Conservation (phyloP, 2,797 vertebrate genomes). For the Danio tinwini region DNA sequence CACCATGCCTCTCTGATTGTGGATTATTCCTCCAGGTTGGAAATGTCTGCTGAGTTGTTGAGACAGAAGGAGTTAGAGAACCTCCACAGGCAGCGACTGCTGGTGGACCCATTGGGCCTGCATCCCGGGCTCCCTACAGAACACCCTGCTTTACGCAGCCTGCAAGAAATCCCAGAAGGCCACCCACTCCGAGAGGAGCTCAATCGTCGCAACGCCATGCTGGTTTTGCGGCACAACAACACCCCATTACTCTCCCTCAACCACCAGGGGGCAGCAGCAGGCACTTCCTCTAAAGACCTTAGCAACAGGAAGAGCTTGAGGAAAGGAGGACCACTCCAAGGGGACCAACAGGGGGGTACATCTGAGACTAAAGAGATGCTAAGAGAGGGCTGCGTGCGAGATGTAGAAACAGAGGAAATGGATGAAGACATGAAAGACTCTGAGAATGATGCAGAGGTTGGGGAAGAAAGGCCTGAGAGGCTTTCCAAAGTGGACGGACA, state of each 20-base stretch:
- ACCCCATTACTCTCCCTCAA: constrained; percentile 86
- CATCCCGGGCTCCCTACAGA: constrained; percentile 83
- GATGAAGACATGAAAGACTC: constrained; percentile 90
- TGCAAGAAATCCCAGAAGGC: constrained; percentile 88
- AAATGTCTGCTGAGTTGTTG: constrained; percentile 94
- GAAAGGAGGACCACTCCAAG: constrained; percentile 63
- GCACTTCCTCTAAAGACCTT: constrained; percentile 74
- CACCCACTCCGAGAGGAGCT: constrained; percentile 89
- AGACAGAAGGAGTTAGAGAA: constrained; percentile 94
- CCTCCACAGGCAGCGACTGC: constrained; percentile 82
- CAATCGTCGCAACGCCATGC: constrained; percentile 87
- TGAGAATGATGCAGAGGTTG: constrained; percentile 81
- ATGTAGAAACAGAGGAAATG: constrained; percentile 66
- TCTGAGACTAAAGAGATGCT: constrained; percentile 72
- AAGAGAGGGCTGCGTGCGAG: constrained; percentile 66
- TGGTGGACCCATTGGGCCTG: constrained; percentile 83
- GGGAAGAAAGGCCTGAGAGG: constrained; percentile 77
- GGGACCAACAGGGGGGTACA: constrained; percentile 61
- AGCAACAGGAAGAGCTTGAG: constrained; percentile 69
- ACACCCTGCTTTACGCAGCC: constrained; percentile 87
- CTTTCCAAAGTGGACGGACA: constrained; percentile 71
- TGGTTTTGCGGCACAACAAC: constrained; percentile 88
- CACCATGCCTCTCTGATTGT: constrained; percentile 7
- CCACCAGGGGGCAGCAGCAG: constrained; percentile 73
- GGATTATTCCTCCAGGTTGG: constrained; percentile 77